Evolutionary conservation across 2,113 vertebrate species (phyloP).

Genomic region (Brachypodius melanocephalos): DNA sequence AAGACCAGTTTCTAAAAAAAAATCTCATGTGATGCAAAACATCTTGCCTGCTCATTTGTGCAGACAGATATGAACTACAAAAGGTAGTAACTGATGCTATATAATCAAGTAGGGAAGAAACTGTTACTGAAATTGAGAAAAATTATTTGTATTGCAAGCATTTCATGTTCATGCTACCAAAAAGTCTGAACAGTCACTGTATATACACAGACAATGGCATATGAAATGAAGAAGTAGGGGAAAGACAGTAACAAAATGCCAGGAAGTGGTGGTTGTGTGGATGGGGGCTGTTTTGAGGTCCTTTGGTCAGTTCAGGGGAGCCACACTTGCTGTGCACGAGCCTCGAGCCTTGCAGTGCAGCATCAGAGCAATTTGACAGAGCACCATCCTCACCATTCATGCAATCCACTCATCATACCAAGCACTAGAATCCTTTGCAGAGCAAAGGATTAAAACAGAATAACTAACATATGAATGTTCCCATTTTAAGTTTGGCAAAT

Average conservation of each 20-base stretch:
- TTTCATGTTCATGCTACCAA: background rate
- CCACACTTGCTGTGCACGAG: background rate
- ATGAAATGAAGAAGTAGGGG: background rate
- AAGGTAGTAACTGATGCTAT: background rate
- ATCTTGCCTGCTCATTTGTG: background rate
- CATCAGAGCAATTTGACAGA: background rate
- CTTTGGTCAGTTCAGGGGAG: background rate
- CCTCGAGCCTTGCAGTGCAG: background rate
- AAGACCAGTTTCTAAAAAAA: background rate
- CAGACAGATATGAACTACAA: background rate
- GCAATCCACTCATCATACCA: background rate
- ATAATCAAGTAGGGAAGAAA: background rate
- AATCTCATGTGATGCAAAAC: background rate
- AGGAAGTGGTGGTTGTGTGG: background rate
- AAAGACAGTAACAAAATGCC: background rate
- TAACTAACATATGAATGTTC: background rate
- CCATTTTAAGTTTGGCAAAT: background rate
- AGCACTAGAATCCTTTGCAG: background rate
- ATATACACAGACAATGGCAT: background rate
- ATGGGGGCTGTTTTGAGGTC: background rate
- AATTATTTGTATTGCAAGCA: background rate
- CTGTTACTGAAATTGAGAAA: background rate
- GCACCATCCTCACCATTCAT: background rate
- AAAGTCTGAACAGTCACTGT: background rate
- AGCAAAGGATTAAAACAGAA: background rate